Conservation (phyloP, 2,888 invertebrate species). For the Drosophila engyochracea region DNA sequence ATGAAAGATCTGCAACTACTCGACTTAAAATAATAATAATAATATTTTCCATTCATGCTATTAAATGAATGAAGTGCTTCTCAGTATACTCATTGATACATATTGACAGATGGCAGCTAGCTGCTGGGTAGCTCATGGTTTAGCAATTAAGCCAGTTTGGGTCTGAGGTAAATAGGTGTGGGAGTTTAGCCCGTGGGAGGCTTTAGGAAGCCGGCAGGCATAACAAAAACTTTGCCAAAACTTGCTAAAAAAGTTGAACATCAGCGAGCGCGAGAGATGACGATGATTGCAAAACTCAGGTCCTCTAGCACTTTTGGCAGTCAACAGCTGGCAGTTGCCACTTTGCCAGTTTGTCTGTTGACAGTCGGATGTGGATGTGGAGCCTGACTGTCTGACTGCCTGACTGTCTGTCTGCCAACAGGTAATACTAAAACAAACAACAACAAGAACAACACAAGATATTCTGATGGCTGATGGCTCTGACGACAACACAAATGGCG, state of each 20-base stretch:
- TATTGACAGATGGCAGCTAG: neutral
- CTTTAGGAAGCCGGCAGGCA: slow-evolving; percentile 51
- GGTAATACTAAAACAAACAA: slow-evolving; percentile 50
- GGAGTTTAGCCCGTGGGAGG: slow-evolving; percentile 4
- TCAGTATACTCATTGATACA: neutral
- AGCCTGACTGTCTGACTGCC: neutral
- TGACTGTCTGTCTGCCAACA: slow-evolving; percentile 42
- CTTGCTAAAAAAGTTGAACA: slow-evolving; percentile 60
- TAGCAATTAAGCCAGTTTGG: neutral
- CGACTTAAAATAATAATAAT: neutral
- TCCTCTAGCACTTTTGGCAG: slow-evolving; percentile 24
- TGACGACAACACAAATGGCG: slow-evolving; percentile 75
- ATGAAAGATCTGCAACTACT: neutral
- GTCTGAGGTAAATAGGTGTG: neutral
- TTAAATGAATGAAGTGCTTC: neutral
- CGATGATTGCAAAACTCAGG: slow-evolving; percentile 68
- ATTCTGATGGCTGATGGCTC: slow-evolving; percentile 20
- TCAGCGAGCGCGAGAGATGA: slow-evolving; percentile 23
- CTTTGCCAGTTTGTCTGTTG: slow-evolving; percentile 48
- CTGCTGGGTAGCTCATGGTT: slow-evolving; percentile 1
- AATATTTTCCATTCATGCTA: neutral
- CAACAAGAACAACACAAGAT: slow-evolving; percentile 32
- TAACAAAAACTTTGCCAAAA: slow-evolving; percentile 73
- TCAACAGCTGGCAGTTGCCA: slow-evolving; percentile 42
- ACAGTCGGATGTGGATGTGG: slow-evolving; percentile 29